phyloP scores from a whole-genome alignment of 2,113 vertebrate genomes.

The Scatophagus argus region DNA sequence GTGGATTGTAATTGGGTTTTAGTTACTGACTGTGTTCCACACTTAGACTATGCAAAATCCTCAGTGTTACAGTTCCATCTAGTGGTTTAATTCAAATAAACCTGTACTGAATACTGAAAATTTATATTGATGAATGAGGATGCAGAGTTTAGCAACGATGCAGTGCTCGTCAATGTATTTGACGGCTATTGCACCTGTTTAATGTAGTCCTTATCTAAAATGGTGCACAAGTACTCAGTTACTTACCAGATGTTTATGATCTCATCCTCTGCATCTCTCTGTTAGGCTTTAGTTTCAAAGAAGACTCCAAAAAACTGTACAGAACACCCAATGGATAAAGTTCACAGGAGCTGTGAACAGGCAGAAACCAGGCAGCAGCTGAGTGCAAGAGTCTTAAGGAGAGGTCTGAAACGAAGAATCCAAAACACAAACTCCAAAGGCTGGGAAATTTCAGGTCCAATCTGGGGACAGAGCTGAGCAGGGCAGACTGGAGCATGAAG shows the following conservation, averaged over 20 bases:
- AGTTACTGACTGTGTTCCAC: neutral
- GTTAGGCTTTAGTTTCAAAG: too few relatives aligned
- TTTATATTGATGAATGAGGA: neutral
- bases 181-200: slow-evolving; percentile 1
- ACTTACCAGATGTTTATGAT: neutral
- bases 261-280: neutral
- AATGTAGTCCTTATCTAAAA: neutral
- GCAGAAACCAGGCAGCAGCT: too few relatives aligned
- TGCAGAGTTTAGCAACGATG: neutral
- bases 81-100: slow-evolving; percentile 42
- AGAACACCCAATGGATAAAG: too few relatives aligned
- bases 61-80: slow-evolving; percentile 58
- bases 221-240: neutral
- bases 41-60: neutral
- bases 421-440: too few relatives aligned
- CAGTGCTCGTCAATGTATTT: neutral
- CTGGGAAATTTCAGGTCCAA: too few relatives aligned
- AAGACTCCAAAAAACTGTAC: too few relatives aligned
- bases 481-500: too few relatives aligned
- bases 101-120: neutral
- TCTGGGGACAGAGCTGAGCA: too few relatives aligned
- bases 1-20: slow-evolving; percentile 25
- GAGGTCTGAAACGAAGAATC: too few relatives aligned
- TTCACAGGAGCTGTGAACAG: too few relatives aligned
- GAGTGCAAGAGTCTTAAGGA: too few relatives aligned